Percentiles rank a stretch among this genome's conserved stretches.
Conservation (phyloP, 2,888 invertebrate species). For the Dascillus cervinus region DNA sequence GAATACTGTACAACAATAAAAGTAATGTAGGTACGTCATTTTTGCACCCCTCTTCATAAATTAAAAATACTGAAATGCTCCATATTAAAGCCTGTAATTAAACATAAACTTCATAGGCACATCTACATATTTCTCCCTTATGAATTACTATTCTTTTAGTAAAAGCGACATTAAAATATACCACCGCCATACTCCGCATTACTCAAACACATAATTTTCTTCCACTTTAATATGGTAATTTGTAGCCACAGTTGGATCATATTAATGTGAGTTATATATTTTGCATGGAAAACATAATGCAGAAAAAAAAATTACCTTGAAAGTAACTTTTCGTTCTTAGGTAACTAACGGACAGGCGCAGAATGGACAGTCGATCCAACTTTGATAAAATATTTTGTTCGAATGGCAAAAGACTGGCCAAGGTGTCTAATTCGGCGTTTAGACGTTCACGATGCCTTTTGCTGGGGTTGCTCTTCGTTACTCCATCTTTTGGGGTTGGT, state of each 20-base stretch:
- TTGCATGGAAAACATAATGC: neutral
- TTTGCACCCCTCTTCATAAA: too few species aligned
- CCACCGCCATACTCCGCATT: too few species aligned
- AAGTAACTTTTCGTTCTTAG: conserved; percentile 99
- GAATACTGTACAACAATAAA: conserved; percentile 8
- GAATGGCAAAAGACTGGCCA: conserved; percentile 91
- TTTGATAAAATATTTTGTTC: conserved; percentile 98
- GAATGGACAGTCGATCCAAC: conserved; percentile 94
- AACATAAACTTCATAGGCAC: too few species aligned
- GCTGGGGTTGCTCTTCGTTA: conserved; percentile 95
- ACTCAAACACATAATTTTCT: too few species aligned
- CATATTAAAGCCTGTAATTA: too few species aligned
- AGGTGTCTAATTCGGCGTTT: conserved; percentile 95
- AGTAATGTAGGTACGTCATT: conserved; percentile 7
- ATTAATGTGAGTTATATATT: too few species aligned
- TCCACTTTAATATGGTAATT: too few species aligned
- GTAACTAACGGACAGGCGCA: conserved; percentile 96
- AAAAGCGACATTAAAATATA: too few species aligned
- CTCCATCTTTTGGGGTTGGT: conserved; percentile 90
- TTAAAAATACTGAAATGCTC: too few species aligned
- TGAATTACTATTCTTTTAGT: too few species aligned
- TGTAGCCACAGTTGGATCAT: too few species aligned
- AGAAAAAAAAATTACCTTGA: conserved; percentile 85
- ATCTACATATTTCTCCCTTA: too few species aligned
- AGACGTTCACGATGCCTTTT: conserved; percentile 96